Base-by-base conservation (phyloP, 2,888 invertebrate genomes). In the Heteropelma amictum region DNA sequence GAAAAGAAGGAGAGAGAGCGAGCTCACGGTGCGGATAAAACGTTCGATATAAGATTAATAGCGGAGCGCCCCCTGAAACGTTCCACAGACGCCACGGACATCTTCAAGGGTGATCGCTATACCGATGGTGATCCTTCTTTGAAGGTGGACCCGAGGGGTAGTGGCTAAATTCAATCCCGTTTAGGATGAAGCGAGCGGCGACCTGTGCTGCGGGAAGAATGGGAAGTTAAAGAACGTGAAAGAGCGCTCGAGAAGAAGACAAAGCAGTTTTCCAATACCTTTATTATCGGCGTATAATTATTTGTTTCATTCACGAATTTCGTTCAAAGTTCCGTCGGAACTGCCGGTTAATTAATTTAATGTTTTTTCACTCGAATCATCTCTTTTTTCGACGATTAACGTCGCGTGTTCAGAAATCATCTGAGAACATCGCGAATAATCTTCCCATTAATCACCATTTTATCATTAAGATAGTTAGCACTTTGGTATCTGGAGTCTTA, bases 31-130 rank as follows among this genome's bases (percentile, higher is more conserved):
- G 80, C 80, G 88, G 87, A 87, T 88, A 88, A 88, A 89, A 82
- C 87, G 87, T 83, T 84, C 88, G 88, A 89, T 88, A 88, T 87
- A 89, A 89, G 89, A 89, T 89, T 89, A 89, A 89, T 89, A 88
- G 88, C 84, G 80, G 83, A 85, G 82, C 84, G 42, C 40, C 82
- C 81, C 80, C 81, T 83, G 81, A 80, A 81, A 69, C 64, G 73
- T 65, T 73, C 65, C 54, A 68, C 72, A 72, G 79, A 77, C 72
- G 71, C 56, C 33, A 70, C 56, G 58, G 56, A 54, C 60, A 54
- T 63, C 63, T 67, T 45, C 45, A 54, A 83, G 85, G 84, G 83
- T 82, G 82, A 79, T 79, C 58, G 60, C 71, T 42, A 69, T 79
- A 80, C 77, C 82, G 81, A 84, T 85, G 87, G 86, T 84, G 88